phyloP scores from a whole-genome alignment of 2,888 invertebrate species.

The Drosophila affinis region DNA sequence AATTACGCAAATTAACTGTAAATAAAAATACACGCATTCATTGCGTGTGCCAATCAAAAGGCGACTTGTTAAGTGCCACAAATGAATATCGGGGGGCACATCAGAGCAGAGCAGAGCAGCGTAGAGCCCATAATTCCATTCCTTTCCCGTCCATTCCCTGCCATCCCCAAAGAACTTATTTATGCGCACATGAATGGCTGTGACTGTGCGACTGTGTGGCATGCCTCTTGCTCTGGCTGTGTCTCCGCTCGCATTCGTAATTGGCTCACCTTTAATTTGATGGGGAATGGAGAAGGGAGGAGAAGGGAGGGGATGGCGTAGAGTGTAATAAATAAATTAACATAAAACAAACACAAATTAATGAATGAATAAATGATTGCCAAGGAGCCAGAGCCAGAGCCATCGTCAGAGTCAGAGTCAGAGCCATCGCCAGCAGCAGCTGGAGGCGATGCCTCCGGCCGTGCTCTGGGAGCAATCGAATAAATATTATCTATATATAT shows the following conservation, averaged over 20 bases:
- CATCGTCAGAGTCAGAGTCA: background rate
- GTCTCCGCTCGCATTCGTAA: constrained; percentile 53
- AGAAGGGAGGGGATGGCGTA: constrained; percentile 20
- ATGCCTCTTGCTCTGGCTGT: background rate
- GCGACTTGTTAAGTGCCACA: constrained; percentile 73
- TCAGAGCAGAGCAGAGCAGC: constrained; percentile 23
- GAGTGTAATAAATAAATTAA: constrained; percentile 75
- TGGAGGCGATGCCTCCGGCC: background rate
- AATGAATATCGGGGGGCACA: constrained; percentile 42
- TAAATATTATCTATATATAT: constrained; percentile 62
- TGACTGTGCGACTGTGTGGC: background rate
- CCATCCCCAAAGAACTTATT: constrained; percentile 44
- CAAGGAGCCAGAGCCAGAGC: constrained; percentile 1
- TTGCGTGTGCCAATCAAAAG: constrained; percentile 73
- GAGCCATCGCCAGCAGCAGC: background rate
- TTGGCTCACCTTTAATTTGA: constrained; percentile 63
- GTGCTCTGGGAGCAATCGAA: constrained; percentile 37
- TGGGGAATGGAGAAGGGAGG: background rate
- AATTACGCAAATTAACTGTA: constrained; percentile 69
- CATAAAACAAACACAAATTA: constrained; percentile 79
- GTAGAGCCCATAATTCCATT: constrained; percentile 45
- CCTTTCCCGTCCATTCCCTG: background rate
- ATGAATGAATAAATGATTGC: constrained; percentile 78
- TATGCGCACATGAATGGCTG: constrained; percentile 58
- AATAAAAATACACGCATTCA: constrained; percentile 56